These are phyloP conservation scores for Rattus norvegicus DNA, from an alignment of 2,113 vertebrate species.

Conservation along the genomic window GRCr8 NC_086021.1:119744501-119745000, in stretches of 20 bases:
- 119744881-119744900: neutral
- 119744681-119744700: neutral
- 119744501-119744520: neutral
- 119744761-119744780: neutral
- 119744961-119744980: neutral
- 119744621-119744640: neutral
- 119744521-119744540: neutral
- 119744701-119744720: neutral
- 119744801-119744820: neutral
- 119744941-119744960: neutral
- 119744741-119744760: neutral
- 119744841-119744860: neutral
- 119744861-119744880: neutral
- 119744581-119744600: neutral
- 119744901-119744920: neutral
- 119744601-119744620: neutral
- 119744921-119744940: neutral
- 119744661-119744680: neutral
- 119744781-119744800: neutral
- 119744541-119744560: neutral
- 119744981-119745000: neutral
- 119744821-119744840: neutral
- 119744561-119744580: neutral
- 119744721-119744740: neutral
- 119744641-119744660: neutral